Evolutionary conservation across 2,888 invertebrate genomes (phyloP).

Genomic region (Mythimna lalbum): DNA sequence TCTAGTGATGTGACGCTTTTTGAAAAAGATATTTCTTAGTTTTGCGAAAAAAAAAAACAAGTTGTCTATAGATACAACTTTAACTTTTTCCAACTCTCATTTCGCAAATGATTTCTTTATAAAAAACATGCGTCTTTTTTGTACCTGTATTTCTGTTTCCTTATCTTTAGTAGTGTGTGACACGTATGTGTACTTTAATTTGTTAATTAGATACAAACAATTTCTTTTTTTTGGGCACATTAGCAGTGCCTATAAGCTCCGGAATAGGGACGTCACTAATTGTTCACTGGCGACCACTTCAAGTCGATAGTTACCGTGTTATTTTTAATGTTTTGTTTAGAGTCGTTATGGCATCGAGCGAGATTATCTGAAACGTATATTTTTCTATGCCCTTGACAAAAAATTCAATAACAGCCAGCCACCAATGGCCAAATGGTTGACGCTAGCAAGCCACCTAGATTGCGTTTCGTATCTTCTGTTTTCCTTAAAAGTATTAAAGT

Average conservation of each 20-base stretch:
- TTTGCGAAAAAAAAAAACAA: not conserved
- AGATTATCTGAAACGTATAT: not conserved
- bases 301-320: not conserved
- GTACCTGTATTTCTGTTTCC: no score
- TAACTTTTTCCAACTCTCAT: no score
- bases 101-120: no score
- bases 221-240: not conserved
- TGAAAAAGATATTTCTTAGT: not conserved
- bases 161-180: no score
- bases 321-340: conserved; percentile 12
- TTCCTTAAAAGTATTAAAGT: not conserved
- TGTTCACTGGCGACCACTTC: not conserved
- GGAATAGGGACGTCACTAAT: not conserved
- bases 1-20: not conserved
- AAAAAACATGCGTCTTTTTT: no score
- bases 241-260: no score
- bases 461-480: not conserved
- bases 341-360: not conserved
- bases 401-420: not conserved
- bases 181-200: no score
- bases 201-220: no score
- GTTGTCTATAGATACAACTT: not conserved
- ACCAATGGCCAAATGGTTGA: not conserved
- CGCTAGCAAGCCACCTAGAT: not conserved
- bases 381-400: not conserved